Evolutionary conservation across 1,140 invertebrate species (phyloP).

Genomic region (Megathymus violae): DNA sequence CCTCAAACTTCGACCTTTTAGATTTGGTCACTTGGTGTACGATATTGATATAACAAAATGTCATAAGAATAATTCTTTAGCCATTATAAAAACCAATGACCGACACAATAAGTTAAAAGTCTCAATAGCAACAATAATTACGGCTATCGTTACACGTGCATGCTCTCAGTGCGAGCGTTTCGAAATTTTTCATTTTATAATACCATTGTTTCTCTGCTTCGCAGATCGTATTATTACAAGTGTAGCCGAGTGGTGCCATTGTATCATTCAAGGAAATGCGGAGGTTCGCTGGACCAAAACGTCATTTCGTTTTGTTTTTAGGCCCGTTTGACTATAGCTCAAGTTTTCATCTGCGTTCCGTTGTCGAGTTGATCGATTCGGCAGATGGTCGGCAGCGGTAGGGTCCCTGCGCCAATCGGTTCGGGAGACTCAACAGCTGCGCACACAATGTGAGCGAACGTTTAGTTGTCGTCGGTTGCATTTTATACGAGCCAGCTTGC

Average conservation of each 20-base stretch:
- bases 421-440: slow-evolving; percentile 45
- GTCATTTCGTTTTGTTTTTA: slow-evolving; percentile 20
- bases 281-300: slow-evolving; percentile 11
- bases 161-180: slow-evolving; percentile 30
- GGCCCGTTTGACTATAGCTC: slow-evolving; percentile 11
- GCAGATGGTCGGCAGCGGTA: slow-evolving; percentile 44
- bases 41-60: no score
- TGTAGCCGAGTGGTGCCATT: slow-evolving; percentile 26
- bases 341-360: slow-evolving; percentile 46
- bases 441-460: slow-evolving; percentile 25
- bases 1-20: no score
- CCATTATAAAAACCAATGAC: no score
- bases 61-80: no score
- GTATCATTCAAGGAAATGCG: slow-evolving; percentile 36
- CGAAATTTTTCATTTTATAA: slow-evolving; percentile 43
- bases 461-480: background rate
- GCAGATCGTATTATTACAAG: slow-evolving; percentile 31
- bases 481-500: slow-evolving; percentile 17
- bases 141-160: slow-evolving; percentile 36
- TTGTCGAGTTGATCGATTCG: slow-evolving; percentile 46
- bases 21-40: no score
- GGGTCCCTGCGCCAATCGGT: slow-evolving; percentile 37
- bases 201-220: slow-evolving; percentile 41
- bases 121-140: slow-evolving; percentile 13
- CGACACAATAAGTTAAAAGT: slow-evolving; percentile 7